Base-by-base conservation (phyloP, 2,888 invertebrate genomes). In the Blera fallax region DNA sequence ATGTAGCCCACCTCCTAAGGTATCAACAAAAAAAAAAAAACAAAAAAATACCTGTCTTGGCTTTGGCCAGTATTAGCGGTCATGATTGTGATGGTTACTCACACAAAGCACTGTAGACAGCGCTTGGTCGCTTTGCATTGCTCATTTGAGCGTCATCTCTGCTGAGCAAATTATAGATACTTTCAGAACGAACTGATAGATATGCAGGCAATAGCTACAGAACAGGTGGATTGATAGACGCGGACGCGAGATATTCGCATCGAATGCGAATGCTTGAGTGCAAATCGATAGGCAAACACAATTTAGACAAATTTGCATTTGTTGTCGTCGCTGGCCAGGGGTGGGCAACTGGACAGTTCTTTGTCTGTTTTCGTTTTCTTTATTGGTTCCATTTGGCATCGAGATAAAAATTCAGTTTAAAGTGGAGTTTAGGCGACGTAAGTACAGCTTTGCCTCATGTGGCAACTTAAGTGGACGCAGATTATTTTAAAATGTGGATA, bases 221-320 rank as follows among this genome's bases (percentile, higher is more conserved):
- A n/a, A 64, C 74, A 74, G 74, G 74, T 74, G 64, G 32, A 74
- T 74, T 52, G 52, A 37, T 50, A n/a, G 52, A 67, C 16, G 45
- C 11, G 52, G 27, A 52, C 64, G 48, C 34, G 34, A 45, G 34
- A 21, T 21, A 27, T 21, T 43, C 62, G n/a, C n/a, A 74, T 54
- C 64, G 64, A 62, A 29, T 50, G 72, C 72, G 50, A 52, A 52
- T 16, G 50, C 52, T 24, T 64, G 52, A 54, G 21, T 64, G 74
- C 43, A 32, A 64, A 64, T 45, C 54, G 74, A 74, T 64, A 64
- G 10, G 24, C 29, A 21, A 67, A 67, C 14, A 16, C 11, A 24
- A n/a, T 21, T 40, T 10, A 34, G 18, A 27, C 8, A 48, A 48
- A 60, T 48, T 37, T 40, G 60, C 37, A 37, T 62, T 73, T 24